These are phyloP conservation scores for Caradrina clavipalpis DNA, from an alignment of 2,888 invertebrate genomes.

Conservation along the genomic window DNA sequence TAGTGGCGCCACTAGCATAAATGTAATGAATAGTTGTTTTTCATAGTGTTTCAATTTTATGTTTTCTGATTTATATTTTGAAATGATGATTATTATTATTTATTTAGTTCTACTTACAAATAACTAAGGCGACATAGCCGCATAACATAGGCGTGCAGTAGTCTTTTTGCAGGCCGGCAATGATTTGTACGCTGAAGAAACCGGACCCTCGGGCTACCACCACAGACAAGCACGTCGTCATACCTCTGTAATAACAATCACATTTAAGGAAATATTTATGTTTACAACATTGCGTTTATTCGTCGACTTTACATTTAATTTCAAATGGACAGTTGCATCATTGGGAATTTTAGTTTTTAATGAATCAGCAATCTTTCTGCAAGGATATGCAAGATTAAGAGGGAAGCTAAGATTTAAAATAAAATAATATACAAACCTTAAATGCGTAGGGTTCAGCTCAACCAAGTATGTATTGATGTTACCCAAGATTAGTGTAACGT, in stretches of 20 bases:
- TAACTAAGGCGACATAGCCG: slow-evolving; percentile 76
- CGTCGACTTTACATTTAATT: neutral
- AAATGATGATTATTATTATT: neutral
- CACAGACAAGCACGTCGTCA: slow-evolving; percentile 84
- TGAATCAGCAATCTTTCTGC: neutral
- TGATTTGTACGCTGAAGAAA: slow-evolving; percentile 84
- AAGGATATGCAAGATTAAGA: no score
- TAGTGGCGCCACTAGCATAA: no score
- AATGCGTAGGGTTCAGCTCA: slow-evolving; percentile 86
- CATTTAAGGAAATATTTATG: neutral
- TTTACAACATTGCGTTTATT: neutral
- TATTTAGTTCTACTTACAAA: slow-evolving; percentile 70
- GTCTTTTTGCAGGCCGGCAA: slow-evolving; percentile 74
- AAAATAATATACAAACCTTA: slow-evolving; percentile 70
- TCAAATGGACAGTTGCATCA: neutral
- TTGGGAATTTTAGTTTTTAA: neutral
- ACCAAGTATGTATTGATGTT: slow-evolving; percentile 83
- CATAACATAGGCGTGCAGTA: slow-evolving; percentile 79
- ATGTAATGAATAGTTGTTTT: no score
- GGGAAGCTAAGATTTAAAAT: neutral
- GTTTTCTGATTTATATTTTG: neutral
- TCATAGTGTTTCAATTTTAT: no score
- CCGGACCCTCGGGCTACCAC: slow-evolving; percentile 84
- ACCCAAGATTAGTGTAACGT: slow-evolving; percentile 80
- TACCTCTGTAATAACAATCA: slow-evolving; percentile 74